Evolutionary conservation across 2,888 invertebrate genomes (phyloP), one percentile per base, ranked within the genome.

Genomic region (Amphiduros pacificus): DNA sequence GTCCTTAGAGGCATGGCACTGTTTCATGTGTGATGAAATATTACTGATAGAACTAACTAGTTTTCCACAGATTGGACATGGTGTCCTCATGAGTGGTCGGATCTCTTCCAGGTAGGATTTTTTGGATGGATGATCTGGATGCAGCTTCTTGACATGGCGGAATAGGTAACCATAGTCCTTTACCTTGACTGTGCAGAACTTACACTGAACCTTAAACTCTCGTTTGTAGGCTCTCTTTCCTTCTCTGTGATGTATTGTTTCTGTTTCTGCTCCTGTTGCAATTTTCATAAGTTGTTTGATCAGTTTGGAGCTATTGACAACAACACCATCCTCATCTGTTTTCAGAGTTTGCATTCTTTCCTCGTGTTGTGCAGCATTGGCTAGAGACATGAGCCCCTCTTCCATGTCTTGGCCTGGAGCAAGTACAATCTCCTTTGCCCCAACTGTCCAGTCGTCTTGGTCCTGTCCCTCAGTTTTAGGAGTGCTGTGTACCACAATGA

Each of bases 1-100:
- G 27, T 36, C 49, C n/a, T 26, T 31, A 14, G 60, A 44, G 9
- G 58, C 36, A 44, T 65, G 65, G n/a, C 55, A 53, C 55, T 60
- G 57, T 41, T 63, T 59, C 17, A 65, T 63, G 41, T 65, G 65
- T 27, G 53, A 49, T 50, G 28, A 44, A 5, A 65, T 52, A 32
- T 62, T 61, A 27, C 50, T 48, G 14, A 55, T 56, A 20, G 53
- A 53, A 27, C 55, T 56, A 27, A 65, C 58, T 24, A 40, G 32
- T 22, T 57, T 58, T 22, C 48, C 36, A 29, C 65, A 65, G n/a
- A 65, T 54, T 20, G 65, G 63, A 29, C 65, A 65, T 9, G 52
- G 56, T 5, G 54, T 41, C 24, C 65, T 29, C 65, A 65, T 63
- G 48, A 58, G 50, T 2, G 63, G 63, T 24, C 58, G 56, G n/a